Evolutionary conservation across 2,797 vertebrate genomes (phyloP), one percentile per base, ranked within the genome.

Genomic region (Strix occidentalis): DNA sequence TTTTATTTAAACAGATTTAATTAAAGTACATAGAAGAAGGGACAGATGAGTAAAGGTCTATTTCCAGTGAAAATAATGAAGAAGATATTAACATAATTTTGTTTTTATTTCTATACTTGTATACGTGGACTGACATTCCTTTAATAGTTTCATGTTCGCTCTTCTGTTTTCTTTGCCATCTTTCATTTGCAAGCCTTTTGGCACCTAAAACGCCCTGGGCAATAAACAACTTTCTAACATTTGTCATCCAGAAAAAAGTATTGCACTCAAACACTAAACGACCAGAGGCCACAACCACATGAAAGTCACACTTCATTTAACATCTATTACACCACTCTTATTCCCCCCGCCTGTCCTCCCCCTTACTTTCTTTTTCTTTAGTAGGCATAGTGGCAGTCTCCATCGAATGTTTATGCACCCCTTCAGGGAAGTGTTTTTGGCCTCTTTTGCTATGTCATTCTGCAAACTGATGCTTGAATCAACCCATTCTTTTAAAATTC

Each of bases 191-290:
- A 57, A 84, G 48, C 19, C 54, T 93, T 85, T 93, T 91, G 91
- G 75, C 77, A 94, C 43, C 37, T 64, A 56, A 61, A 77, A 25
- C 28, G 85, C 85, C 80, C 50, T 72, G 84, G 48, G 91, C 84
- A 70, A 89, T 61, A 83, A 96, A 89, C 46, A 92, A 75, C 70
- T 93, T 84, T 45, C 79, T 83, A 92, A 90, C 89, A 93, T 95
- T 95, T 84, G 58, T 96, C 90, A 94, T 60, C 25, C 35, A 37
- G 63, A 91, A 89, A 82, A 79, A 37, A 1, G 0, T 39, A 45
- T 64, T 64, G 48, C 61, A 65, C 45, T 75, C 39, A 35, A 58
- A 65, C 35, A 58, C 68, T 51, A 74, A 83, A 94, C 69, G 86
- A 70, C 23, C 76, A 92, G 97, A 89, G 72, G 95, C 89, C 83